These are phyloP conservation scores for Pangasius sanitwongsei DNA, from an alignment of 2,797 vertebrate species.

Conservation along the genomic window DNA sequence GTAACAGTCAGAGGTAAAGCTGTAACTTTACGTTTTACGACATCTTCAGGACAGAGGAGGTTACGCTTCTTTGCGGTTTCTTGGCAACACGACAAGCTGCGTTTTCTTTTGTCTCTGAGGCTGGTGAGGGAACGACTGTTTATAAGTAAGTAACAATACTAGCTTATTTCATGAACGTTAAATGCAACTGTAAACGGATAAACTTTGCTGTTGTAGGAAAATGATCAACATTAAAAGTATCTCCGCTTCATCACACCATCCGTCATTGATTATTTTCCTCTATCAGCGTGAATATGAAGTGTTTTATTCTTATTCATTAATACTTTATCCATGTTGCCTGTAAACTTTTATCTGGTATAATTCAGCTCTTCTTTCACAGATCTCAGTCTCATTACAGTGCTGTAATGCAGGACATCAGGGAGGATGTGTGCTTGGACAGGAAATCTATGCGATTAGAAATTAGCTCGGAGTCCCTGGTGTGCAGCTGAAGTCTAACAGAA, in stretches of 20 bases:
- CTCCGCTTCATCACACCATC: neutral
- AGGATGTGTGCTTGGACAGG: slow-evolving; percentile 47
- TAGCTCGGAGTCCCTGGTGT: slow-evolving; percentile 25
- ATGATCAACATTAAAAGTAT: neutral
- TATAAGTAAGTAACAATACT: neutral
- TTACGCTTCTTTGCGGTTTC: neutral
- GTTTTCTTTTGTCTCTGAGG: neutral
- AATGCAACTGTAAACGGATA: neutral
- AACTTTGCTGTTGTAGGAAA: neutral
- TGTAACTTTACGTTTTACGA: neutral
- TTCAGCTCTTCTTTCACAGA: slow-evolving; percentile 30
- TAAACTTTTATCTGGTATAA: neutral
- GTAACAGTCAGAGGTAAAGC: neutral
- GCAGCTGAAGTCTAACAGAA: slow-evolving; percentile 32
- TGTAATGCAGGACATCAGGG: slow-evolving; percentile 45
- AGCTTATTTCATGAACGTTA: neutral
- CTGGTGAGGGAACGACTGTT: neutral
- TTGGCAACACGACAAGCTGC: neutral
- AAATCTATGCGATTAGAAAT: slow-evolving; percentile 37
- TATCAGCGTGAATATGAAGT: neutral
- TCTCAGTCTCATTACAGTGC: slow-evolving; percentile 39
- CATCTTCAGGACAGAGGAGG: neutral
- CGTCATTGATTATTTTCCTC: neutral
- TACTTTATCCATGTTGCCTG: neutral
- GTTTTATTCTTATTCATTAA: neutral